A percentile compares a stretch with the other conserved stretches of the same genome.
Evolutionary conservation across 64 coral and sea anemone species (phyloP).

Genomic region (Anthopleura sola): DNA sequence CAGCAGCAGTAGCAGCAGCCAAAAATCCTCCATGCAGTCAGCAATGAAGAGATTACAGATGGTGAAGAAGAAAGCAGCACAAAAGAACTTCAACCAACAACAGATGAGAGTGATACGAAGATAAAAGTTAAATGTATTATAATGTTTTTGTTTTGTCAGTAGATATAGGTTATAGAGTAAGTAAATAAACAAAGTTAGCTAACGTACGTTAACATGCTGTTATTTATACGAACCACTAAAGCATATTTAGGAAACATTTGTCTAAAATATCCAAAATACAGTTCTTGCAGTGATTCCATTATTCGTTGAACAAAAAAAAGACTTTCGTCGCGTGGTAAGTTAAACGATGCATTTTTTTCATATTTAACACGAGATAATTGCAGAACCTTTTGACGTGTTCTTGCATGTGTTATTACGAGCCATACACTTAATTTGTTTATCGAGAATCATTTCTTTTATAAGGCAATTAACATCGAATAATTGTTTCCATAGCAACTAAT

Average conservation of each 20-base stretch:
- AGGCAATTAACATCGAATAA: background rate
- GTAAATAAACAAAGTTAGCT: background rate
- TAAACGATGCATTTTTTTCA: too few species aligned
- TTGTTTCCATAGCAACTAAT: constrained; percentile 22
- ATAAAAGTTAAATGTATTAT: constrained; percentile 16
- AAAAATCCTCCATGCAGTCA: constrained; percentile 79
- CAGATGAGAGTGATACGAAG: constrained; percentile 79
- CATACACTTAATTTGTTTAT: background rate
- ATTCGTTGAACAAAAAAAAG: too few species aligned
- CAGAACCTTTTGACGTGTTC: background rate
- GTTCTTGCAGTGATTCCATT: too few species aligned
- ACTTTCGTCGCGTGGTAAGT: too few species aligned
- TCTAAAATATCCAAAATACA: too few species aligned
- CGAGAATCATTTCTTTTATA: background rate
- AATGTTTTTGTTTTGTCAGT: background rate
- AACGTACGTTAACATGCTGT: too few species aligned
- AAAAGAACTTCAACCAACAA: constrained; percentile 80
- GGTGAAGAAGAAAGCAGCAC: constrained; percentile 92
- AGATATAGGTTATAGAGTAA: background rate
- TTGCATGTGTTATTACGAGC: background rate
- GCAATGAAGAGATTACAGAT: constrained; percentile 81
- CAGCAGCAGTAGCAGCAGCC: constrained; percentile 45
- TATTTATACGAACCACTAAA: too few species aligned
- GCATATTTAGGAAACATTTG: too few species aligned
- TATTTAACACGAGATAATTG: too few species aligned